A percentile compares a stretch with the other conserved stretches of the same genome.
Conservation (phyloP, 2,888 invertebrate genomes). For the Nasonia oneida region DNA sequence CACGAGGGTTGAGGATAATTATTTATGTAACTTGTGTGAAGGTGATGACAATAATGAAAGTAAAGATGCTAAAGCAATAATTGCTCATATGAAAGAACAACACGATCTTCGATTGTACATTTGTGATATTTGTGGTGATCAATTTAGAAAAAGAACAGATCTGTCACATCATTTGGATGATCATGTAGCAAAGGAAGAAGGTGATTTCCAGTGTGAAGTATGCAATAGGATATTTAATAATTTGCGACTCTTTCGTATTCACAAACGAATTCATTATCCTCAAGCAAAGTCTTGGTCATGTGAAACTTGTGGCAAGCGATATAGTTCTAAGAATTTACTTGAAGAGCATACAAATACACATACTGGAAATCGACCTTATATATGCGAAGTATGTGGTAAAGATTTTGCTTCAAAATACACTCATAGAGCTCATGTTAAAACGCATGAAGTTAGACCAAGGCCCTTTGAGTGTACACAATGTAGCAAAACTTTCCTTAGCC, state of each 20-base stretch:
- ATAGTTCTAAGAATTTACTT: conserved; percentile 85
- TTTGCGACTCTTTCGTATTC: conserved; percentile 83
- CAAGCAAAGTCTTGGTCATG: conserved; percentile 84
- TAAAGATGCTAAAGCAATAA: conserved; percentile 82
- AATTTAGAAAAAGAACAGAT: conserved; percentile 84
- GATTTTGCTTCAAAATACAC: conserved; percentile 90
- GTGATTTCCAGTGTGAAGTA: conserved; percentile 84
- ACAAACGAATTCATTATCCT: conserved; percentile 84
- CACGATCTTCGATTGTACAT: conserved; percentile 86
- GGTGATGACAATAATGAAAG: conserved; percentile 75
- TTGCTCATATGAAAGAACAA: conserved; percentile 82
- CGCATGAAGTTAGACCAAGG: conserved; percentile 85
- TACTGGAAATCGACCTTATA: conserved; percentile 85
- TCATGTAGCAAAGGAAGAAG: conserved; percentile 83
- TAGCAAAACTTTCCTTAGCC: conserved; percentile 87
- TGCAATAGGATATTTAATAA: conserved; percentile 84
- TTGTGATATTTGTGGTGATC: conserved; percentile 85
- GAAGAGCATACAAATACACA: conserved; percentile 88
- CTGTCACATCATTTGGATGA: conserved; percentile 84
- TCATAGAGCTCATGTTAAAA: conserved; percentile 87
- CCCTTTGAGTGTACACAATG: conserved; percentile 86
- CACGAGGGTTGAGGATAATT: conserved; percentile 78
- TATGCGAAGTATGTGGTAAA: conserved; percentile 85
- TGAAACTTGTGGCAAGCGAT: conserved; percentile 84
- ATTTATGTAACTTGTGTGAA: conserved; percentile 82